Percentiles rank a stretch among this genome's conserved stretches.
phyloP scores from a whole-genome alignment of 2,113 vertebrate genomes.

The Centropus bengalensis region DNA sequence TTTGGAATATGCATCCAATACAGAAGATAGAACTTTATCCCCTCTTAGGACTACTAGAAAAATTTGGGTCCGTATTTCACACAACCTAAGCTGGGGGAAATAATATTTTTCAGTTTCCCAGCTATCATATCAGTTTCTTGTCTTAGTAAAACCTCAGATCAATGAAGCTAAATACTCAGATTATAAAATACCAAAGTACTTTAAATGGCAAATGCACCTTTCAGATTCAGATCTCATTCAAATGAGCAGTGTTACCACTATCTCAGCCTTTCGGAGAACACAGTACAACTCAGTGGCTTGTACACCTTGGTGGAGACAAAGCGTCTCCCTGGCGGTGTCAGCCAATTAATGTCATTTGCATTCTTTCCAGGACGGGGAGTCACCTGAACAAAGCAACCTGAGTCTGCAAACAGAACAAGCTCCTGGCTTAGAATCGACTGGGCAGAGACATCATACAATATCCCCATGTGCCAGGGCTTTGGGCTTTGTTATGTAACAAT shows the following conservation, averaged over 20 bases:
- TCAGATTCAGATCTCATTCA: not conserved
- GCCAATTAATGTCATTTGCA: not conserved
- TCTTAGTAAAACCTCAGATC: not conserved
- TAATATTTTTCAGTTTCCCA: not conserved
- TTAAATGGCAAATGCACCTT: not conserved
- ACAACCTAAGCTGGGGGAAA: rapidly evolving
- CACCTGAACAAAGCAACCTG: not conserved
- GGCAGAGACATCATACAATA: not conserved
- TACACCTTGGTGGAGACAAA: not conserved
- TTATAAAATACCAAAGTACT: not conserved
- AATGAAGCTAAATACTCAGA: not conserved
- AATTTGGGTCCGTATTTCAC: not conserved
- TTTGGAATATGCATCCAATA: not conserved
- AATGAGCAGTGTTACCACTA: not conserved
- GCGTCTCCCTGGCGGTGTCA: not conserved
- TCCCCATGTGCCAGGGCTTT: not conserved
- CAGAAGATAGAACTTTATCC: not conserved
- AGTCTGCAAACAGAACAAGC: not conserved
- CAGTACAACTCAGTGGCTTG: not conserved
- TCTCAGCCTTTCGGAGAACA: not conserved
- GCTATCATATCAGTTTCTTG: not conserved
- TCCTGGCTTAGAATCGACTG: not conserved
- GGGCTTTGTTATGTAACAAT: not conserved
- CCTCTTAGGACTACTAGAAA: not conserved
- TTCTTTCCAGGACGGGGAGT: not conserved